phyloP scores from a whole-genome alignment of 1,140 invertebrate genomes.

The Littorina saxatilis region DNA sequence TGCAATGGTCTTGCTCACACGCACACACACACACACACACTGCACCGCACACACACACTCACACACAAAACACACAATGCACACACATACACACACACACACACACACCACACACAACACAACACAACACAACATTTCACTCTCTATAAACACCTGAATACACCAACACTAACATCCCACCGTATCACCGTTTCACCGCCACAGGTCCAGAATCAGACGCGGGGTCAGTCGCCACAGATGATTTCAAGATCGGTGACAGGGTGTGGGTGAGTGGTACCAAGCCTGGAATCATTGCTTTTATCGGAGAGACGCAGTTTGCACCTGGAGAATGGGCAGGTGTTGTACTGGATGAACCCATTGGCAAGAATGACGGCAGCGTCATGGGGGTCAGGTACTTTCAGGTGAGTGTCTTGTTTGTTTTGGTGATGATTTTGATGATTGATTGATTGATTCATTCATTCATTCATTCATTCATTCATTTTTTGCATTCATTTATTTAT shows the following conservation, averaged over 20 bases:
- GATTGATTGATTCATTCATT: background rate
- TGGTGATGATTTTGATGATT: background rate
- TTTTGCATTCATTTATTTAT: too few species aligned
- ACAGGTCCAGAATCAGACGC: conserved; percentile 54
- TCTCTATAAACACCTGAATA: too few species aligned
- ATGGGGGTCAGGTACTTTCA: conserved; percentile 78
- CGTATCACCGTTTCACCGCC: conserved; percentile 11
- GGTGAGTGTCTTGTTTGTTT: conserved; percentile 34
- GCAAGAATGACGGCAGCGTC: conserved; percentile 78
- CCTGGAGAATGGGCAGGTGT: conserved; percentile 76
- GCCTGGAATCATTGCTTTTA: conserved; percentile 95
- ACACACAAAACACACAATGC: too few species aligned
- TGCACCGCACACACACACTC: too few species aligned
- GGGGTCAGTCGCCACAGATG: conserved; percentile 73
- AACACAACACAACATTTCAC: too few species aligned
- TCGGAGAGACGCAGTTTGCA: conserved; percentile 90
- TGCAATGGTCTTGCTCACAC: too few species aligned
- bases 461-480: too few species aligned
- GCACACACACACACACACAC: too few species aligned
- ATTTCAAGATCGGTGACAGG: conserved; percentile 95
- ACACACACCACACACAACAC: too few species aligned
- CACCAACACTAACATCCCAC: too few species aligned
- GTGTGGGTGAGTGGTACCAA: conserved; percentile 98
- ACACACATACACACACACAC: too few species aligned
- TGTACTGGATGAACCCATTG: conserved; percentile 73